Percentiles rank a stretch among this genome's conserved stretches.
Evolutionary conservation across 2,113 vertebrate genomes (phyloP).

Genomic region (Perca fluviatilis): DNA sequence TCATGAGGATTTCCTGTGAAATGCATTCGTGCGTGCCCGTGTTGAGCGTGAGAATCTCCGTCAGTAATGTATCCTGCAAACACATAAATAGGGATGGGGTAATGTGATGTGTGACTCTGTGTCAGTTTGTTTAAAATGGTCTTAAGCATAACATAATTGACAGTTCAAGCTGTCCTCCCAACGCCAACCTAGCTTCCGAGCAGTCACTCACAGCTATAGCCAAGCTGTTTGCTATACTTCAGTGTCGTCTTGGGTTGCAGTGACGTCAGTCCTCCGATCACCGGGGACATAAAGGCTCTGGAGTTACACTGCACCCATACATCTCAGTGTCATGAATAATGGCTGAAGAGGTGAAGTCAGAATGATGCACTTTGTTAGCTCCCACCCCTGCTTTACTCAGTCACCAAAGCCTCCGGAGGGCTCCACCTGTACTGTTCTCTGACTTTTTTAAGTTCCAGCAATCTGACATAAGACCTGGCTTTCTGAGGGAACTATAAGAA

Average conservation of each 20-base stretch:
- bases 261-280: constrained; percentile 44
- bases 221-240: constrained; percentile 27
- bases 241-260: constrained; percentile 36
- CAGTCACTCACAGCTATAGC: not conserved
- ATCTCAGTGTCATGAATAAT: constrained; percentile 65
- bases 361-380: constrained; percentile 13
- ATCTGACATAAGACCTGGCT: not conserved
- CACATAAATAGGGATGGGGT: not conserved
- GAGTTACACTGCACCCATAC: constrained; percentile 59
- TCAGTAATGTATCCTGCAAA: constrained; percentile 39
- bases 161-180: not conserved
- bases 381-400: not conserved
- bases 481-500: not conserved
- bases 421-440: not conserved
- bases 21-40: not conserved
- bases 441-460: not conserved
- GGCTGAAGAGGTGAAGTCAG: constrained; percentile 50
- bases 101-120: constrained; percentile 21
- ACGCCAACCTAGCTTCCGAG: not conserved
- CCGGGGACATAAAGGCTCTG: constrained; percentile 58
- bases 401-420: constrained; percentile 9
- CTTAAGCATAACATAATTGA: not conserved
- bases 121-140: not conserved
- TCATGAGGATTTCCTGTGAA: constrained; percentile 29
- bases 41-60: constrained; percentile 38